These are phyloP conservation scores for Chelonus formosanus DNA, from an alignment of 2,888 invertebrate species.

Conservation along the genomic window DNA sequence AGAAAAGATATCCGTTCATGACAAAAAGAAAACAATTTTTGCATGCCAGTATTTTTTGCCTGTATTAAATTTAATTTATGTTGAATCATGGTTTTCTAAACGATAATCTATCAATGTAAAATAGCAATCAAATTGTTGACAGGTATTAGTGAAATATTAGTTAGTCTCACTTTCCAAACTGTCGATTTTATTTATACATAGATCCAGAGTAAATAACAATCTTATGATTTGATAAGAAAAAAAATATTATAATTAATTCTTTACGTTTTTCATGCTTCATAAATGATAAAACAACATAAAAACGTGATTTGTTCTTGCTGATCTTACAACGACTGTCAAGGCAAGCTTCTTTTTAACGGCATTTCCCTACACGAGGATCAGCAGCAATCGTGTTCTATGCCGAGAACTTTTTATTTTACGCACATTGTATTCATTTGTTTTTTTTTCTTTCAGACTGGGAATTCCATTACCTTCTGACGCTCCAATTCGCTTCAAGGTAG, in stretches of 20 bases:
- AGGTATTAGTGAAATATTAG: too few species aligned
- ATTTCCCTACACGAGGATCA: not conserved
- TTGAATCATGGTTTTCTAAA: too few species aligned
- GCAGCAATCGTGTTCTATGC: not conserved
- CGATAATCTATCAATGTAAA: too few species aligned
- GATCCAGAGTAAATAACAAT: too few species aligned
- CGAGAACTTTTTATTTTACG: not conserved
- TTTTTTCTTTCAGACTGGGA: not conserved
- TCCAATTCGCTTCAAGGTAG: slow-evolving; percentile 15
- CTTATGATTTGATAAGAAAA: too few species aligned
- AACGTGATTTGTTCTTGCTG: slow-evolving; percentile 9
- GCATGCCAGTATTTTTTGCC: too few species aligned
- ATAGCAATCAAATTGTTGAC: too few species aligned
- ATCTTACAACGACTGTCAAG: slow-evolving; percentile 16
- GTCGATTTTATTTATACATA: too few species aligned
- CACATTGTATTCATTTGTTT: not conserved
- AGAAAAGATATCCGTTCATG: too few species aligned
- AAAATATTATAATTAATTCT: not conserved
- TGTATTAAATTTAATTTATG: too few species aligned
- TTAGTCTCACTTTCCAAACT: too few species aligned
- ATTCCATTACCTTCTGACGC: not conserved
- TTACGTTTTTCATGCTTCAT: not conserved
- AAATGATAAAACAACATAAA: slow-evolving; percentile 3
- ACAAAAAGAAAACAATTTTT: too few species aligned
- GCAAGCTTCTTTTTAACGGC: slow-evolving; percentile 23